Base-by-base conservation (phyloP, 37 sponge, comb jelly and placozoan genomes). In the Beroe ovata region DNA sequence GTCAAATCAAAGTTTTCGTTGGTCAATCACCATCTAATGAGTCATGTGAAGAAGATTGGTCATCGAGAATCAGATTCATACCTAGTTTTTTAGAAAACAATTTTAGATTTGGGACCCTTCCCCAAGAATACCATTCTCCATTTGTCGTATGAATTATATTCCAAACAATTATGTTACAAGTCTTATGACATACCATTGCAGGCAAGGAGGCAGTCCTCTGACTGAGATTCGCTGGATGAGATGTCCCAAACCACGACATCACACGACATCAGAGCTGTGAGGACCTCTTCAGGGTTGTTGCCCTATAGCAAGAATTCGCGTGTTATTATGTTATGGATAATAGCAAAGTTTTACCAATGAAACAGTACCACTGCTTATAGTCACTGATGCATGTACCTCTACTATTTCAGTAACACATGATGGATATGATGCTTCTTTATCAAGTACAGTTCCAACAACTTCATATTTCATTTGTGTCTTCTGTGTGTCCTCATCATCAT, bases 181-280 rank as follows among this genome's bases (percentile, higher is more conserved):
- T n/a, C n/a, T n/a, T n/a, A n/a, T n/a, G 1, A 39, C 89, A 39
- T 18, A 95, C 94, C 92, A 60, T 93, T 91, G 18, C 94, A 88
- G 16, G 91, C 94, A 89, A 90, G 89, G 0, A 91, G 32, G 47
- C 95, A 95, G 69, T 97, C 94, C 23, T 94, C 93, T 4, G 93
- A 91, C 59, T 93, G 91, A 18, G 34, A 35, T 2, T 64, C 64
- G 90, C 25, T 60, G 1, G 91, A 92, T 21, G 64, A 36, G 14
- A 93, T 91, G 39, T 94, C 91, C 89, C 95, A 97, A 39, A 97
- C 90, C 16, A 97, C 91, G 38, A 95, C 71, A 72, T 97, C 98
- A 92, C 96, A 96, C 21, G 72, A 38, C 59, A 92, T 29, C 23
- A 96, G 63, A 23, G 72, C 91, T 29, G 92, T 47, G 21, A 94